Base-by-base conservation (phyloP, 2,797 vertebrate genomes). In the Zenarchopterus dispar region DNA sequence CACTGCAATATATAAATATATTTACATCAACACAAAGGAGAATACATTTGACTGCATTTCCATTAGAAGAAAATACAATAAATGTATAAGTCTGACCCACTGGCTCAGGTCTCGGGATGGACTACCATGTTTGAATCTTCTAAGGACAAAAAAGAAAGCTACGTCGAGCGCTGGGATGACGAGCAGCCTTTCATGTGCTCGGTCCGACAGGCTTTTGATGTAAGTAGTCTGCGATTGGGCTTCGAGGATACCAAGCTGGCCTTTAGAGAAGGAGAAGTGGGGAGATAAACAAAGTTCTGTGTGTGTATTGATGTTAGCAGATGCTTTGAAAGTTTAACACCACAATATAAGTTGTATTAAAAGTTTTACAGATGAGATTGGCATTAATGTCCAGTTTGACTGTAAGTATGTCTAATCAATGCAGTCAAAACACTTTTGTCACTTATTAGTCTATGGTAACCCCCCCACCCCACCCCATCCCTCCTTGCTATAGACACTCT, bases 181-280 rank as follows among this genome's bases (percentile, higher is more conserved):
- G 59, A 68, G 80, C 62, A 50, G 79, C 66, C 84, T 92, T 91
- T 93, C 82, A 90, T 85, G 84, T 81, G 77, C 74, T 77, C 65
- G n/a, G 62, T 50, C 85, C 91, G 88, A 90, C 88, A 84, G 88
- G 74, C 80, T 85, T 90, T 90, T 91, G 85, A 92, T 89, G 87
- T 85, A 78, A 87, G 80, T 61, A 87, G 77, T 75, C 62, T 89
- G 70, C 82, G 75, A 78, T 84, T 83, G 70, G 65, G 62, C 72
- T 75, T 17, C 23, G 66, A 81, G 84, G 80, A 80, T 67, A 77
- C 82, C 67, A 52, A 70, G 57, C 64, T 46, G 62, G 73, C 73
- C 78, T 82, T 87, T 43, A 62, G 73, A 82, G 77, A 56, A 50
- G 58, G 59, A 44, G 36, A 73, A 33, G 67, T 21, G 31, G 36